phyloP scores from a whole-genome alignment of 2,888 invertebrate species.

The Agrochola macilenta region DNA sequence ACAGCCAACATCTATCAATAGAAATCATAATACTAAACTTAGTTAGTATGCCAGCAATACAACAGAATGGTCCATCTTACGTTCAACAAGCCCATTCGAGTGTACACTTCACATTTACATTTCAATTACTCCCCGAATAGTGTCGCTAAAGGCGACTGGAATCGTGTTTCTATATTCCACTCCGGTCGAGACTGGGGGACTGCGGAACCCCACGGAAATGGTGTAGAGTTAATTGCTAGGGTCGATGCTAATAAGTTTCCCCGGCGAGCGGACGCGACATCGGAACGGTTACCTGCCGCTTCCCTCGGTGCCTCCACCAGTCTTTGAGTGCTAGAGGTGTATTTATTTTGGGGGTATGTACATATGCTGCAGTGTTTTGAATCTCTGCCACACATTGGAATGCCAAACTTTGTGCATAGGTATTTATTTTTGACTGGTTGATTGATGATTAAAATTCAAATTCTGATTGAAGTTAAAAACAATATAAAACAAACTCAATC shows the following conservation, averaged over 20 bases:
- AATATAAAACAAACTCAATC: no score
- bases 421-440: slow-evolving; percentile 5
- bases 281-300: slow-evolving; percentile 70
- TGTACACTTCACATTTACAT: slow-evolving; percentile 53
- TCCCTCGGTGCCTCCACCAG: slow-evolving; percentile 43
- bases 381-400: slow-evolving; percentile 3
- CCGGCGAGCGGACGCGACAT: slow-evolving; percentile 68
- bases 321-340: slow-evolving; percentile 20
- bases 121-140: slow-evolving; percentile 56
- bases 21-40: neutral
- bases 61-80: slow-evolving; percentile 7
- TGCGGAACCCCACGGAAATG: slow-evolving; percentile 58
- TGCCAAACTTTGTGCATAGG: neutral
- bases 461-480: neutral
- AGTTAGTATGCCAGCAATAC: slow-evolving; percentile 10
- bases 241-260: slow-evolving; percentile 79
- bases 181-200: slow-evolving; percentile 28
- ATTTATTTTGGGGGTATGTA: slow-evolving; percentile 34
- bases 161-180: slow-evolving; percentile 52
- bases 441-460: slow-evolving; percentile 5
- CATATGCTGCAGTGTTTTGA: slow-evolving; percentile 5
- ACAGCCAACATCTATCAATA: neutral
- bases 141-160: slow-evolving; percentile 43
- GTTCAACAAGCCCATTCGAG: slow-evolving; percentile 24
- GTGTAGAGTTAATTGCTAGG: slow-evolving; percentile 72